phyloP scores from a whole-genome alignment of 2,888 invertebrate genomes.

The Epicampocera succincta region DNA sequence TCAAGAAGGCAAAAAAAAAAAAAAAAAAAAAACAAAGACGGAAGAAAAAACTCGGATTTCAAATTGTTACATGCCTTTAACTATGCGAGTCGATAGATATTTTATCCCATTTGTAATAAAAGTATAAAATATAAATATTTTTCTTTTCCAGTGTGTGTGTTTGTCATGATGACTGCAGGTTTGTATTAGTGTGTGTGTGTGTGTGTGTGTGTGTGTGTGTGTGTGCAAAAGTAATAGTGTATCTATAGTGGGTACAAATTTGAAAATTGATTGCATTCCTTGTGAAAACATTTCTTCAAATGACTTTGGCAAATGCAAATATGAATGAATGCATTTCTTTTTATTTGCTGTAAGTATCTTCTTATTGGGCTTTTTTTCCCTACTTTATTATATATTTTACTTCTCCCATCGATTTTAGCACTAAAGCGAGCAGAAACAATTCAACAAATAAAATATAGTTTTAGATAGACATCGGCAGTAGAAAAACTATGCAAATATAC shows the following conservation, averaged over 20 bases:
- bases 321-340: slow-evolving; percentile 56
- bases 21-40: not conserved
- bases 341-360: slow-evolving; percentile 14
- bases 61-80: slow-evolving; percentile 38
- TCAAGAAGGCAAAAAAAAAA: not conserved
- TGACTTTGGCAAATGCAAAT: slow-evolving; percentile 70
- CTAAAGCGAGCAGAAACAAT: slow-evolving; percentile 64
- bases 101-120: slow-evolving; percentile 31
- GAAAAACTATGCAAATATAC: slow-evolving; percentile 44
- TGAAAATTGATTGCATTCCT: slow-evolving; percentile 80
- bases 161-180: not conserved
- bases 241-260: slow-evolving; percentile 74
- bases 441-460: slow-evolving; percentile 58
- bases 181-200: not conserved
- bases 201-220: not conserved
- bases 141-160: not conserved
- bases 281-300: slow-evolving; percentile 71
- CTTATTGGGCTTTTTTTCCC: not conserved
- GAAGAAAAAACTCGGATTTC: slow-evolving; percentile 6
- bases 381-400: slow-evolving; percentile 23
- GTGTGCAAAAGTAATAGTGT: slow-evolving; percentile 8
- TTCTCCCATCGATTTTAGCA: slow-evolving; percentile 51
- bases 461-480: slow-evolving; percentile 44
- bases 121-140: slow-evolving; percentile 34
- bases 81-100: no score